Conservation (phyloP, 2,888 invertebrate species). For the Hemicrepidius hirtus region DNA sequence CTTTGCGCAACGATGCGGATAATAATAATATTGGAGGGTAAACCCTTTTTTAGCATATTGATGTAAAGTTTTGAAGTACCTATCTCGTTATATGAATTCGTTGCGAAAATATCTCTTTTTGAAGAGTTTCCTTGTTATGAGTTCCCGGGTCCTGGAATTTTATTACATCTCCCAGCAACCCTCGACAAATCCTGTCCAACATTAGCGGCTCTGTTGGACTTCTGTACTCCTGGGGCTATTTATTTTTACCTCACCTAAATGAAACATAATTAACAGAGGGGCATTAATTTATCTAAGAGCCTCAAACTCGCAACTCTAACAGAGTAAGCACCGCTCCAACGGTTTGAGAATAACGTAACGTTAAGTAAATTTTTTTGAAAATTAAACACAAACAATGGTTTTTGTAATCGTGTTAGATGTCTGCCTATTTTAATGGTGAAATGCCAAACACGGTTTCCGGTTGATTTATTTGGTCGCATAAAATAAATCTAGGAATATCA, state of each 20-base stretch:
- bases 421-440: too few species aligned
- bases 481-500: too few species aligned
- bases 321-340: too few species aligned
- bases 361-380: too few species aligned
- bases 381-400: too few species aligned
- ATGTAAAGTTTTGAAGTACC: constrained; percentile 33
- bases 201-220: constrained; percentile 15
- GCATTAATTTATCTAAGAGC: constrained; percentile 9
- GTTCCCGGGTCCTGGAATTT: constrained; percentile 28
- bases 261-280: constrained; percentile 12
- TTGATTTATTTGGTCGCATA: too few species aligned
- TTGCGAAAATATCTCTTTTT: constrained; percentile 40
- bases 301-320: background rate
- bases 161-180: constrained; percentile 29
- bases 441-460: too few species aligned
- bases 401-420: too few species aligned
- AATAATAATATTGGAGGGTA: constrained; percentile 22
- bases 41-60: constrained; percentile 37
- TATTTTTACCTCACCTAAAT: constrained; percentile 24
- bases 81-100: constrained; percentile 43
- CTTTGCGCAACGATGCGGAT: constrained; percentile 11
- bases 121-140: constrained; percentile 40
- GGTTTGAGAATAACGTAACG: too few species aligned
- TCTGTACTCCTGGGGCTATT: constrained; percentile 22
- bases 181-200: constrained; percentile 31